Base-by-base conservation (phyloP, 92 coral and sea anemone genomes). In the Epizoanthus scotinus region DNA sequence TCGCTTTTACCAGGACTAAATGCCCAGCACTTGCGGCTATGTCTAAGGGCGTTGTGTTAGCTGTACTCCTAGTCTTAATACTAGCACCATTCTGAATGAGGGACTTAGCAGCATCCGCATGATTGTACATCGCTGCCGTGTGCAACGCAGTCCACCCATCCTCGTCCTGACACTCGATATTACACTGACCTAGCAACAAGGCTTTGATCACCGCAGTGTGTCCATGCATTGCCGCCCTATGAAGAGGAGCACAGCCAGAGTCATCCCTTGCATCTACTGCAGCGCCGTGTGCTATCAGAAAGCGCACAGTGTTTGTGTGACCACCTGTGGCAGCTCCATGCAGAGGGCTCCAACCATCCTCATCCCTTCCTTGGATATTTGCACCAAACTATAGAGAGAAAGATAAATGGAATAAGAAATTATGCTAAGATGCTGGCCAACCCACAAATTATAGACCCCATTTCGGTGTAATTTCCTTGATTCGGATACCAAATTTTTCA, bases 51-150 rank as follows among this genome's bases (percentile, higher is more conserved):
- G 78, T 71, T 71, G 62, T 71, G 40, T 71, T 19, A 31, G 29
- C 78, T 25, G 21, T 71, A 54, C 63, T 71, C 49, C 78, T 52
- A 28, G 61, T 54, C 63, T 71, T 52, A 13, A 71, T 19, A 71
- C 62, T 53, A 22, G 78, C 78, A 25, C 78, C 78, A 26, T 71
- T 20, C 78, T 71, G 78, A 29, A 71, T 71, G 15, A 71, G 78
- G n/a, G 24, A 12, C 19, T 71, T 60, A 14, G 59, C 78, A 52
- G 78, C 56, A 20, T 71, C 78, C 20, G 78, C 78, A 29, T 71
- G 78, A 15, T 54, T 71, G 59, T 71, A 71, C 78, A 71, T 71
- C 3, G 78, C 78, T 49, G 78, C 78, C 10, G 78, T 71, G 63
- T 71, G 78, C 47, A 71, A 47, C 13, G 78, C 78, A 6, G 78